Conservation (phyloP, 2,797 vertebrate genomes). For the Sebastes steindachneri region DNA sequence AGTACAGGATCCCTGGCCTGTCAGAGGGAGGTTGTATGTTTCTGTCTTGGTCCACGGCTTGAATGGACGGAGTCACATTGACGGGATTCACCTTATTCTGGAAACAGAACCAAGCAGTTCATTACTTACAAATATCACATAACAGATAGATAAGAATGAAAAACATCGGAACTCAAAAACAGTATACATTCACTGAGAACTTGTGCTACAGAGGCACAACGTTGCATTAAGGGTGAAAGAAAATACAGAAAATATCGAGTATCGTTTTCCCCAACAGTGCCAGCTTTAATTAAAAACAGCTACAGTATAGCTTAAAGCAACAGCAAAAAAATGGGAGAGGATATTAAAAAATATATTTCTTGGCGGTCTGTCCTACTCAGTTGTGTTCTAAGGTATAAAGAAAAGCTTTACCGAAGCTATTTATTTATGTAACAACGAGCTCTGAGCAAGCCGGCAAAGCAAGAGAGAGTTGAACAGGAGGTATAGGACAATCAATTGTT, state of each 20-base stretch:
- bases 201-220: neutral
- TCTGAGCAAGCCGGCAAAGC: neutral
- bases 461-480: neutral
- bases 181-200: neutral
- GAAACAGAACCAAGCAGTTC: conserved; percentile 23
- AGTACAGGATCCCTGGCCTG: conserved; percentile 93
- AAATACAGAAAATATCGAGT: no score
- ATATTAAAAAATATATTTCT: neutral
- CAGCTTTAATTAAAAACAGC: neutral
- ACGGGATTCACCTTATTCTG: conserved; percentile 93
- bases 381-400: neutral
- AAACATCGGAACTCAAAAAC: neutral
- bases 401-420: neutral
- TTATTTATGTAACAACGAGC: conserved; percentile 4
- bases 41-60: conserved; percentile 94
- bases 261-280: neutral
- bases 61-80: conserved; percentile 92
- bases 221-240: no score
- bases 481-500: conserved; percentile 10
- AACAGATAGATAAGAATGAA: neutral
- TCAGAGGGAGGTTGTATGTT: conserved; percentile 95
- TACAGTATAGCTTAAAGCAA: neutral
- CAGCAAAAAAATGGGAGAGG: neutral
- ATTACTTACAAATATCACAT: neutral
- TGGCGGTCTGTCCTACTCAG: neutral